These are phyloP conservation scores for Margarornis squamiger DNA, from an alignment of 2,797 vertebrate species.

Conservation along the genomic window DNA sequence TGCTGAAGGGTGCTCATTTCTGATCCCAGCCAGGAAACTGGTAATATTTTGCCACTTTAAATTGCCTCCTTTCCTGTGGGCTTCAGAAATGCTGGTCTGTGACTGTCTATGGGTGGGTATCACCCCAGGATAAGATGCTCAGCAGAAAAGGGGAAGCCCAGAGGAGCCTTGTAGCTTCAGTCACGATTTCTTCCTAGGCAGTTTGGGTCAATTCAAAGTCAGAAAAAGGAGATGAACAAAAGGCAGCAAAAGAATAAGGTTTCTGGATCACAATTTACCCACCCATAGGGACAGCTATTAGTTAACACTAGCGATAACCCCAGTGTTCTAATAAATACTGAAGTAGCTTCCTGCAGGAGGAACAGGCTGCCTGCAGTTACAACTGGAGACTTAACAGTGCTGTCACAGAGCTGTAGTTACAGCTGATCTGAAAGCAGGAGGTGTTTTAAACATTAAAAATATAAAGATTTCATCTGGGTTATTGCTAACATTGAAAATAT, in stretches of 20 bases:
- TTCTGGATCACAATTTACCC: neutral
- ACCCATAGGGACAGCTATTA: neutral
- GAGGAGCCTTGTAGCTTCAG: neutral
- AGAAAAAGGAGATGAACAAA: neutral
- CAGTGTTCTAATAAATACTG: neutral
- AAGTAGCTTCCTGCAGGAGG: neutral
- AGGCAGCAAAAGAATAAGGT: neutral
- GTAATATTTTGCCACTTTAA: neutral
- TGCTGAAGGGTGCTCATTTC: neutral
- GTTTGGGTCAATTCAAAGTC: neutral
- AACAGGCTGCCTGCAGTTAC: neutral
- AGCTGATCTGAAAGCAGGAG: neutral
- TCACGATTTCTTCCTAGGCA: neutral
- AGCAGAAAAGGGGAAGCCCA: neutral
- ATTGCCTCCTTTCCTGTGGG: neutral
- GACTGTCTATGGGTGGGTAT: accelerated
- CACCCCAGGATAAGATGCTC: neutral
- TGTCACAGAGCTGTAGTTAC: neutral
- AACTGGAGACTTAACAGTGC: neutral
- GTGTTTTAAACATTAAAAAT: neutral
- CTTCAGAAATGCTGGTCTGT: neutral
- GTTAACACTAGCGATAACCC: neutral
- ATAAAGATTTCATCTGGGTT: neutral
- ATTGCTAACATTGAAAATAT: neutral
- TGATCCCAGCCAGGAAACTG: neutral